Evolutionary conservation across 1,140 invertebrate species (phyloP).

Genomic region (Cotesia typhae): DNA sequence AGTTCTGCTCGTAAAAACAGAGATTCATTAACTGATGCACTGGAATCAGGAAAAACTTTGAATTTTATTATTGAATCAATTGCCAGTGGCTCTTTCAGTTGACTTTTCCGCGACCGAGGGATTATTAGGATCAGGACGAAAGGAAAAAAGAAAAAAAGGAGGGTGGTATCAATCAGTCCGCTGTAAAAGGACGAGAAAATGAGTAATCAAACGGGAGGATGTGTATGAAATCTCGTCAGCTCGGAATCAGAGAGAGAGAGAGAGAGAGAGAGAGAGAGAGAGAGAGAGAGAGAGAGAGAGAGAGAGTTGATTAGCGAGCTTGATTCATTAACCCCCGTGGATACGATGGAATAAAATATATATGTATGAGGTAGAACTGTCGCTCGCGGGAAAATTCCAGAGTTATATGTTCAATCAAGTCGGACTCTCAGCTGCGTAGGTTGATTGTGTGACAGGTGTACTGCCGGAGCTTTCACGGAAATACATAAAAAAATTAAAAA

Average conservation of each 20-base stretch:
- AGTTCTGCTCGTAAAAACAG: too few species aligned
- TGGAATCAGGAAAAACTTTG: too few species aligned
- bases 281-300: constrained; percentile 3
- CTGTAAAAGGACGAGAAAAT: constrained; percentile 1
- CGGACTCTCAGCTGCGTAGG: background rate
- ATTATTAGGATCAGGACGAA: too few species aligned
- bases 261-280: constrained; percentile 8
- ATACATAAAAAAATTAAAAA: too few species aligned
- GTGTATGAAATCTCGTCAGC: constrained; percentile 6
- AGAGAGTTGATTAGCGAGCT: constrained; percentile 38
- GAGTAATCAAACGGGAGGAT: constrained; percentile 32
- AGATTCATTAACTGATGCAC: too few species aligned
- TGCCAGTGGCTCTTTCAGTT: too few species aligned
- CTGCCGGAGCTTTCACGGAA: background rate
- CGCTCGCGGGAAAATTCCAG: constrained; percentile 8
- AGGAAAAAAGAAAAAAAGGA: background rate
- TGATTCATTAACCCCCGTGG: constrained; percentile 38
- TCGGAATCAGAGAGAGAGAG: constrained; percentile 5
- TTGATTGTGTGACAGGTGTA: constrained; percentile 3
- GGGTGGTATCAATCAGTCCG: background rate
- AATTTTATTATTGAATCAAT: too few species aligned
- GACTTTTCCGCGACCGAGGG: too few species aligned
- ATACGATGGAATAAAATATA: background rate
- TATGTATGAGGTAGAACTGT: background rate
- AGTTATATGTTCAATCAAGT: constrained; percentile 18